Evolutionary conservation across 2,797 vertebrate species (phyloP), one percentile per base, ranked within the genome.

Genomic region (Fistularia tabacaria): DNA sequence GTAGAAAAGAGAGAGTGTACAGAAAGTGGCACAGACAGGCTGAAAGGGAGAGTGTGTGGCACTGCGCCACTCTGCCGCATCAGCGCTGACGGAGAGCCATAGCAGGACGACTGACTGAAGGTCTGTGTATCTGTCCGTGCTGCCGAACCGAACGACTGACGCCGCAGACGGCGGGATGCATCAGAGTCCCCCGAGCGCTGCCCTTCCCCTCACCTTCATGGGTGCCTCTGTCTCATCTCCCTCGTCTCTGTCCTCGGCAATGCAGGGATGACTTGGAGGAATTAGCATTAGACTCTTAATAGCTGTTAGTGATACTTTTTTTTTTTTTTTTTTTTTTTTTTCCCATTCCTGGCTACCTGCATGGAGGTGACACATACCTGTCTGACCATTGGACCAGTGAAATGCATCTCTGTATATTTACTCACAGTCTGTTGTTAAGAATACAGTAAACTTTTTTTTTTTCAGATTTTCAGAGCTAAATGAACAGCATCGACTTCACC

Each of bases 41-140:
- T 50, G 56, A 51, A 40, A 61, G 57, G 52, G 69, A 56, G 49
- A 68, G 54, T 54, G 60, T 14, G 73, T 58, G 77, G 71, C 80
- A 84, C 79, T 86, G 87, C 80, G 12, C 57, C 83, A 84, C 72
- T 83, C 78, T 84, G 86, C 82, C 64, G 79, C 70, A 79, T 64
- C 66, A 61, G 9, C 45, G 45, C 62, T 76, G 76, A 77, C 69
- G 81, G 77, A 77, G 76, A 72, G 66, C 66, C 53, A 40, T 57
- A 68, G 59, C 52, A 67, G 7, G 42, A 49, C n/a, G 38, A 48
- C 47, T 46, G 52, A 8, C 11, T 51, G 57, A 36, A 25, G 25
- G 25, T 51, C 47, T 36, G n/a, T 25, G 38, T 38, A 37, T 38
- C 48, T 62, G 46, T 36, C 60, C 51, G 57, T 46, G 7, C 55